phyloP scores from a whole-genome alignment of 2,888 invertebrate genomes.

The Lamproptera curius region DNA sequence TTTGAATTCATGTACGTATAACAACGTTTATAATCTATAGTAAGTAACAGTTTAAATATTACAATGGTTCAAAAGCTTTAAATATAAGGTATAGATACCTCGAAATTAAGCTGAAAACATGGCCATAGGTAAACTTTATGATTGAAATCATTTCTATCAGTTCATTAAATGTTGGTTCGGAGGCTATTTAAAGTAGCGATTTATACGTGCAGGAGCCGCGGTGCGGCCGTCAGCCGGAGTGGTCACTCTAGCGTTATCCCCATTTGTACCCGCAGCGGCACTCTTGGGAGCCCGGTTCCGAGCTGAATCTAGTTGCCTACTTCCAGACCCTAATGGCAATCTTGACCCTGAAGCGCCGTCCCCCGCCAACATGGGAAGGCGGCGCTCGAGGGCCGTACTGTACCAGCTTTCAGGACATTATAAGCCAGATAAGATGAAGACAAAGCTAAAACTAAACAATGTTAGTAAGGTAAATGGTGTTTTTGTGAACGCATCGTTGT shows the following conservation, averaged over 20 bases:
- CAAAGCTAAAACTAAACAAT: slow-evolving; percentile 95
- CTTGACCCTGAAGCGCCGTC: slow-evolving; percentile 89
- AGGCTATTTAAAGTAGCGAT: slow-evolving; percentile 77
- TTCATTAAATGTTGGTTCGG: too few relatives aligned
- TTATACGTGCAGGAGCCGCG: slow-evolving; percentile 76
- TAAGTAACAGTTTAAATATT: too few relatives aligned
- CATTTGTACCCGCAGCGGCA: slow-evolving; percentile 85
- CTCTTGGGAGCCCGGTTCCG: slow-evolving; percentile 88
- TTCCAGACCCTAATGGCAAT: slow-evolving; percentile 90
- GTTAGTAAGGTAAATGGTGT: slow-evolving; percentile 81
- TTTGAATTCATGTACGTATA: too few relatives aligned
- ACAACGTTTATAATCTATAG: too few relatives aligned
- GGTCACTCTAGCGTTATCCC: slow-evolving; percentile 80
- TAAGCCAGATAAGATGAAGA: slow-evolving; percentile 95
- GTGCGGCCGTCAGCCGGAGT: slow-evolving; percentile 79
- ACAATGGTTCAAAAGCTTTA: too few relatives aligned
- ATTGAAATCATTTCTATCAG: too few relatives aligned
- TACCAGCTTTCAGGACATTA: slow-evolving; percentile 98
- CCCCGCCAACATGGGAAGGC: slow-evolving; percentile 92
- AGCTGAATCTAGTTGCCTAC: slow-evolving; percentile 87
- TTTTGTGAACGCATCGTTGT: not conserved
- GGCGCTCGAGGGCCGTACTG: slow-evolving; percentile 95
- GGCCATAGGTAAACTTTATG: too few relatives aligned
- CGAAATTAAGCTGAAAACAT: too few relatives aligned
- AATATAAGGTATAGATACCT: too few relatives aligned